phyloP scores from a whole-genome alignment of 2,888 invertebrate genomes.

The Polia nebulosa region DNA sequence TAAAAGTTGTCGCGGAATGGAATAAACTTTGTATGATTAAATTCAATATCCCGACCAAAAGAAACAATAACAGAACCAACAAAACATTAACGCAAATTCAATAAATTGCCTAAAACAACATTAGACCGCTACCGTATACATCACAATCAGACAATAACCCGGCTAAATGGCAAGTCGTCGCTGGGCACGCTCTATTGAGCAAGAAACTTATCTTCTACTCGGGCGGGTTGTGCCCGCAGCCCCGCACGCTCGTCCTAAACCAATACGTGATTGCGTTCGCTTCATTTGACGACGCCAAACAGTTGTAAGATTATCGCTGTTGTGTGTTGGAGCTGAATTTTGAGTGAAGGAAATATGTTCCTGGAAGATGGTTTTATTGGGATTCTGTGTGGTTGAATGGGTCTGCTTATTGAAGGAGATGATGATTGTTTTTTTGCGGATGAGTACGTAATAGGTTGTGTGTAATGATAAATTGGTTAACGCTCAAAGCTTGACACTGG shows the following conservation, averaged over 20 bases:
- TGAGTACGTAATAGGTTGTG: not conserved
- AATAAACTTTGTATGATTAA: not conserved
- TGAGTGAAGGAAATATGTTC: slow-evolving; percentile 36
- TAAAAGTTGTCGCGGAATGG: not conserved
- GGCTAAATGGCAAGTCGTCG: slow-evolving; percentile 63
- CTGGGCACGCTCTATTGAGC: slow-evolving; percentile 59
- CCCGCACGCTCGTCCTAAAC: slow-evolving; percentile 71
- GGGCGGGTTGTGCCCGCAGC: slow-evolving; percentile 61
- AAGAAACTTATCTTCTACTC: slow-evolving; percentile 58
- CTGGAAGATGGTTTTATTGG: slow-evolving; percentile 29
- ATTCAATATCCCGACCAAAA: slow-evolving; percentile 18
- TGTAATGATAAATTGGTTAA: no score
- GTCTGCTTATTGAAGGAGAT: not conserved
- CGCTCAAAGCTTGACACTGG: no score
- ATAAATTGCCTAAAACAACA: slow-evolving; percentile 60
- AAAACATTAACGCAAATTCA: slow-evolving; percentile 44
- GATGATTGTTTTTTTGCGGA: slow-evolving; percentile 1
- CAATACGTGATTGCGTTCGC: slow-evolving; percentile 71
- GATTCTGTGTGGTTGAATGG: not conserved
- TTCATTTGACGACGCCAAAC: slow-evolving; percentile 70
- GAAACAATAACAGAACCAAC: slow-evolving; percentile 37
- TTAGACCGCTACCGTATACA: slow-evolving; percentile 52
- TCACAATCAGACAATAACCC: slow-evolving; percentile 64
- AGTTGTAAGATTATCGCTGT: slow-evolving; percentile 60
- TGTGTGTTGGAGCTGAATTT: slow-evolving; percentile 42